Conservation (phyloP, 2,113 vertebrate genomes). For the Poeciliopsis turrubarensis region DNA sequence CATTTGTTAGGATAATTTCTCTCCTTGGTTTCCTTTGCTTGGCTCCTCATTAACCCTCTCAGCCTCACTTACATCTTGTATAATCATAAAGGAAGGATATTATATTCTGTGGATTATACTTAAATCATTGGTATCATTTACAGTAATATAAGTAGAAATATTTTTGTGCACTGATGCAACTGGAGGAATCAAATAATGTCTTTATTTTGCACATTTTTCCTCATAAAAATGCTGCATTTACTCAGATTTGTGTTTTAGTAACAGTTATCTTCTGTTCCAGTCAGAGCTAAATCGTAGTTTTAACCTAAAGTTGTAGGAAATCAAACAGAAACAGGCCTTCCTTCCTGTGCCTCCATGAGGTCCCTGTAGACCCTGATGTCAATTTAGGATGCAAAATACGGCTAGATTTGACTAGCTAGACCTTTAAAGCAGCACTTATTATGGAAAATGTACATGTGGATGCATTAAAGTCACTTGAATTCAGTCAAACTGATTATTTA, state of each 20-base stretch:
- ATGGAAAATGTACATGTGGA: slow-evolving; percentile 71
- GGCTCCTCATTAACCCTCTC: slow-evolving; percentile 24
- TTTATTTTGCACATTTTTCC: background rate
- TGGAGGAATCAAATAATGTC: background rate
- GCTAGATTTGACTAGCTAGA: slow-evolving; percentile 80
- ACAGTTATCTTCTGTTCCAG: slow-evolving; percentile 36
- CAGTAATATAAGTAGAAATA: slow-evolving; percentile 25
- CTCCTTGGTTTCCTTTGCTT: background rate
- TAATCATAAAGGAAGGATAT: slow-evolving; percentile 28
- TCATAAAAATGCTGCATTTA: background rate
- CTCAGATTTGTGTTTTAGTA: slow-evolving; percentile 43
- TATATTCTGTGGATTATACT: slow-evolving; percentile 12
- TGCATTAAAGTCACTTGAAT: slow-evolving; percentile 72
- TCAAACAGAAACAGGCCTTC: slow-evolving; percentile 58
- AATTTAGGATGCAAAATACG: slow-evolving; percentile 59
- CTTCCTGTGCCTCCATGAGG: slow-evolving; percentile 80
- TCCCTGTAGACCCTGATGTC: slow-evolving; percentile 71
- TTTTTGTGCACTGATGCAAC: slow-evolving; percentile 18
- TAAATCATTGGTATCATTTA: background rate
- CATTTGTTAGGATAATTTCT: slow-evolving; percentile 11
- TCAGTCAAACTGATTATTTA: background rate
- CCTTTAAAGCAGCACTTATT: slow-evolving; percentile 50
- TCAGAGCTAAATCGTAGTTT: slow-evolving; percentile 34
- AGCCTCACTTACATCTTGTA: slow-evolving; percentile 25
- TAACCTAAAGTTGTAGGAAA: slow-evolving; percentile 40